Conservation (phyloP, 2,888 invertebrate species). For the Mycalesis mineus region DNA sequence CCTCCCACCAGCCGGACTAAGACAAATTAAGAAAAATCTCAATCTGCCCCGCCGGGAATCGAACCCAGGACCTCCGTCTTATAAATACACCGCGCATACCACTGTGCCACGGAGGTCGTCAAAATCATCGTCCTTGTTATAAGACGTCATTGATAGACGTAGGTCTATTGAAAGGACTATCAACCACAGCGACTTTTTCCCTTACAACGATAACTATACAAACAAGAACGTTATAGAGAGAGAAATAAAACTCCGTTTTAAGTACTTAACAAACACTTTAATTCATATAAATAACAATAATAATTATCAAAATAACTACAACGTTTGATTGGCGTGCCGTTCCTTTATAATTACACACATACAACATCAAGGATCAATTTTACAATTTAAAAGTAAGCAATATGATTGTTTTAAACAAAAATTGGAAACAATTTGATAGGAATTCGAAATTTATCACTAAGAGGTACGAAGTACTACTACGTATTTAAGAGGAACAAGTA, state of each 20-base stretch:
- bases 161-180: too few relatives aligned
- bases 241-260: conserved; percentile 40
- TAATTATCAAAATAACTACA: conserved; percentile 66
- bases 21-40: too few relatives aligned
- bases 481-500: conserved; percentile 19
- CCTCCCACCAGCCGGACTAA: too few relatives aligned
- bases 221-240: background rate
- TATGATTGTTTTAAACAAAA: conserved; percentile 11
- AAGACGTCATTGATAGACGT: too few relatives aligned
- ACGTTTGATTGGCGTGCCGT: conserved; percentile 47
- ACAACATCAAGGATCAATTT: conserved; percentile 28
- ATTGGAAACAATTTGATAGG: conserved; percentile 15
- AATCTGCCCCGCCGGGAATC: too few relatives aligned
- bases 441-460: conserved; percentile 20
- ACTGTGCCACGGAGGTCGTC: too few relatives aligned
- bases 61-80: too few relatives aligned
- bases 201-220: background rate
- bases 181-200: too few relatives aligned
- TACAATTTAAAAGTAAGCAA: conserved; percentile 18
- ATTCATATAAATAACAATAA: conserved; percentile 58
- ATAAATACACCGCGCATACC: too few relatives aligned
- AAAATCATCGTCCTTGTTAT: too few relatives aligned
- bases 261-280: conserved; percentile 75
- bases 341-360: conserved; percentile 30
- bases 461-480: conserved; percentile 18